Conservation (phyloP, 2,113 vertebrate species). For the Xenus cinereus region DNA sequence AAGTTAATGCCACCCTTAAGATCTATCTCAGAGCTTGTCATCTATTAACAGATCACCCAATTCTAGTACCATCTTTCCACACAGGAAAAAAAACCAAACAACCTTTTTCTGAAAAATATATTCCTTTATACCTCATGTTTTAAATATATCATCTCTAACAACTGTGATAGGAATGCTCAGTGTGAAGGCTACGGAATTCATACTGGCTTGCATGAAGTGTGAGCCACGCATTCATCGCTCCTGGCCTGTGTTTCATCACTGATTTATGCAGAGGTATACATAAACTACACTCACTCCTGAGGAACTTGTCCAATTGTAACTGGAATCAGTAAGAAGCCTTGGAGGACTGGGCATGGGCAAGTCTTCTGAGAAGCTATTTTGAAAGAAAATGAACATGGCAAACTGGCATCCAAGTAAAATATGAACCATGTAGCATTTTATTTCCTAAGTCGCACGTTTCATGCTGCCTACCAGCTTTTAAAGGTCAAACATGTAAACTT, state of each 20-base stretch:
- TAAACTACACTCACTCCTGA: not conserved
- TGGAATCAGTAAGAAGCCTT: not conserved
- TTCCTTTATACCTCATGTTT: not conserved
- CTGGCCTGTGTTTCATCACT: not conserved
- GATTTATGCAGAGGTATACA: not conserved
- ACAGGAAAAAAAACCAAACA: not conserved
- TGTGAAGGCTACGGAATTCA: not conserved
- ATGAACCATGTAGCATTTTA: not conserved
- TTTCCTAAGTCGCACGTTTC: not conserved
- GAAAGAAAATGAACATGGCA: not conserved
- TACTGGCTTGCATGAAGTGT: not conserved
- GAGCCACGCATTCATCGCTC: accelerated
- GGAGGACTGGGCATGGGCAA: not conserved
- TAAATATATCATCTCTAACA: not conserved
- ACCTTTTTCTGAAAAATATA: not conserved
- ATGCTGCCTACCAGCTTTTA: slow-evolving; percentile 26
- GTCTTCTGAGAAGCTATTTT: not conserved
- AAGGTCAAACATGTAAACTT: slow-evolving; percentile 52
- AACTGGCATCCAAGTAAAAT: not conserved
- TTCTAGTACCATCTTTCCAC: not conserved
- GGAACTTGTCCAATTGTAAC: not conserved
- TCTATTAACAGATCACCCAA: not conserved
- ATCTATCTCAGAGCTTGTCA: not conserved
- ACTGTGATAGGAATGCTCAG: not conserved
- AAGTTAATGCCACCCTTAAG: not conserved